Conservation (phyloP, 30 jellyfish, hydroid and myxozoan genomes). For the Aurelia sp. region DNA sequence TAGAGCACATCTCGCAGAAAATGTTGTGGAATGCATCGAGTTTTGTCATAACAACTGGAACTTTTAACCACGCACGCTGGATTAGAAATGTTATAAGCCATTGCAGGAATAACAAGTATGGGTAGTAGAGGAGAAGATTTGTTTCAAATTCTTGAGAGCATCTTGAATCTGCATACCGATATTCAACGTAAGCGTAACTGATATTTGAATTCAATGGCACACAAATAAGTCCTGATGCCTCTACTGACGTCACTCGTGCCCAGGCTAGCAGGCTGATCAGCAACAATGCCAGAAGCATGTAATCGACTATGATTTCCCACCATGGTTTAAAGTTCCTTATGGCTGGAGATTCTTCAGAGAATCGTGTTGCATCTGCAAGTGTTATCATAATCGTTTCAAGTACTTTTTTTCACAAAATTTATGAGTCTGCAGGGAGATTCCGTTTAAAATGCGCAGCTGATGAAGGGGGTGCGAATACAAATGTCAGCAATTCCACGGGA, state of each 20-base stretch:
- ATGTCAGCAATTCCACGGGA: too few relatives aligned
- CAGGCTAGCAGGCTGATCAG: constrained; percentile 71
- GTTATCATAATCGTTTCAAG: constrained; percentile 31
- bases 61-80: constrained; percentile 74
- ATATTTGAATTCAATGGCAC: constrained; percentile 35
- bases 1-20: constrained; percentile 56
- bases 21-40: constrained; percentile 73
- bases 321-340: constrained; percentile 75
- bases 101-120: constrained; percentile 58
- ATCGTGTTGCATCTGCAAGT: constrained; percentile 57
- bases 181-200: constrained; percentile 60
- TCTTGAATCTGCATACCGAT: constrained; percentile 71
- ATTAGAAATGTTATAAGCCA: constrained; percentile 70
- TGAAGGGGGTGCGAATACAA: too few relatives aligned
- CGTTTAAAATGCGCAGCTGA: too few relatives aligned
- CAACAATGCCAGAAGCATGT: constrained; percentile 52
- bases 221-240: constrained; percentile 81
- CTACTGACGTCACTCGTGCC: constrained; percentile 72
- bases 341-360: constrained; percentile 71
- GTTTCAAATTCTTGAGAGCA: constrained; percentile 85
- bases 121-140: constrained; percentile 63
- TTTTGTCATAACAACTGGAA: constrained; percentile 81
- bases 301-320: constrained; percentile 79
- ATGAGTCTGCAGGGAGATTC: too few relatives aligned
- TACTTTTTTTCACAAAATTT: too few relatives aligned